Base-by-base conservation (phyloP, 1,140 invertebrate genomes). In the Sminthurinus signatus region DNA sequence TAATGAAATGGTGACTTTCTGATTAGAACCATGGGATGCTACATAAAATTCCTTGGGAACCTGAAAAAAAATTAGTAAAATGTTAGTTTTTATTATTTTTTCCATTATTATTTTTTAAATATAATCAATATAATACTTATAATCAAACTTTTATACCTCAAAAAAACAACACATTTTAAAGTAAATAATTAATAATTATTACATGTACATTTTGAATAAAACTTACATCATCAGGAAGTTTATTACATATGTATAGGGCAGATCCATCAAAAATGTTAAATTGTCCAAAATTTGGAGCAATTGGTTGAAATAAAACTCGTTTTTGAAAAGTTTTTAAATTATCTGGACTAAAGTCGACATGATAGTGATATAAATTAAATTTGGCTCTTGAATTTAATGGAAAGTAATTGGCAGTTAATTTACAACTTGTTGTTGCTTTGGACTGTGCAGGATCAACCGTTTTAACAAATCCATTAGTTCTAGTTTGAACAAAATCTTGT, bases 231-330 rank as follows among this genome's bases (percentile, higher is more conserved):
- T 8, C 17, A 5, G 51, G 51, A n/a, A 54, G 4, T 54, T 17
- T 3, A 17, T 12, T 12, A 5, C 5, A 4, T 8, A 23, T 28
- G 51, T 25, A 54, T 3, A 54, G 51, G 12, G 28, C 51, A 5
- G 29, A 17, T 10, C 51, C 51, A 19, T 54, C 28, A 54, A 54
- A 54, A 23, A 54, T 14, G 8, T 54, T 5, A 8, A 8, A 54
- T 54, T 3, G 5, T 10, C 14, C 10, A 17, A 54, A 54, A 12
- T 28, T 17, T 5, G 8, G 25, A 14, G 10, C 28, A 31, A 12
- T 8, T 4, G 23, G 25, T 28, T 17, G 5, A n/a, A 54, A 54
- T 12, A 54, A 23, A 31, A 31, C 12, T 31, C 85, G 25, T 78
- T 28, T 59, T 28, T 59, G 36, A 14, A 5, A 44, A 17, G 51